phyloP scores from a whole-genome alignment of 2,797 vertebrate genomes.

The Mus caroli region DNA sequence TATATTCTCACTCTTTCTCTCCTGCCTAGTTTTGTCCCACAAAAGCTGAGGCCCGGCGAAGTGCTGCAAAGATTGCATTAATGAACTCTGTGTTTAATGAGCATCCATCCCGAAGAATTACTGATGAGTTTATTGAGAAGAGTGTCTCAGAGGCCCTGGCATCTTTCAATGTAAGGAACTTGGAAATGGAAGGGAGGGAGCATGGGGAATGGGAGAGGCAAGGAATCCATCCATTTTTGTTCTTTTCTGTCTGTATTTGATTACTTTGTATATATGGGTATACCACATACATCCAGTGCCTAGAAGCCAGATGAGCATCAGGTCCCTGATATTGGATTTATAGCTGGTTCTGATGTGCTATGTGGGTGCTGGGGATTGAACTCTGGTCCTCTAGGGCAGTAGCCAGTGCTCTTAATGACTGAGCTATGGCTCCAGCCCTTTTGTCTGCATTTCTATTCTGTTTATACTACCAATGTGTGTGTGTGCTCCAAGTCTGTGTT shows the following conservation, averaged over 20 bases:
- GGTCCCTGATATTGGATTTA: neutral
- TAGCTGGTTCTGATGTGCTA: neutral
- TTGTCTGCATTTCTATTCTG: slow-evolving; percentile 10
- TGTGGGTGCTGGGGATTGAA: neutral
- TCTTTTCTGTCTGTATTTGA: neutral
- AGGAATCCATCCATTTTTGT: neutral
- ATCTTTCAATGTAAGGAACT: slow-evolving; percentile 95
- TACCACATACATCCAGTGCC: neutral
- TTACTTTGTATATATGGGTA: neutral
- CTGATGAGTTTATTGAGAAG: slow-evolving; percentile 98
- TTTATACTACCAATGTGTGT: slow-evolving; percentile 11
- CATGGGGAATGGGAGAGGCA: neutral
- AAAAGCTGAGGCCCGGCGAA: slow-evolving; percentile 96
- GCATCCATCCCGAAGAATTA: slow-evolving; percentile 97
- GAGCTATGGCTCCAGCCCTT: neutral
- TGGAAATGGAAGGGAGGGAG: neutral
- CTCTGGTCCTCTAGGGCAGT: neutral
- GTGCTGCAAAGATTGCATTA: slow-evolving; percentile 97
- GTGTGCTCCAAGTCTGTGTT: slow-evolving; percentile 25
- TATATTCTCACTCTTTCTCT: slow-evolving; percentile 20
- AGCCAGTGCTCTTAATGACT: neutral
- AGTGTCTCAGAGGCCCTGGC: slow-evolving; percentile 97
- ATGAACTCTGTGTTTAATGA: slow-evolving; percentile 99
- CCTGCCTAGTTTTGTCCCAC: slow-evolving; percentile 95
- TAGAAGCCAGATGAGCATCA: neutral